Percentiles rank a stretch among this genome's conserved stretches.
These are phyloP conservation scores for Acleris holmiana DNA, from an alignment of 2,888 invertebrate species.

Conservation along the genomic window DNA sequence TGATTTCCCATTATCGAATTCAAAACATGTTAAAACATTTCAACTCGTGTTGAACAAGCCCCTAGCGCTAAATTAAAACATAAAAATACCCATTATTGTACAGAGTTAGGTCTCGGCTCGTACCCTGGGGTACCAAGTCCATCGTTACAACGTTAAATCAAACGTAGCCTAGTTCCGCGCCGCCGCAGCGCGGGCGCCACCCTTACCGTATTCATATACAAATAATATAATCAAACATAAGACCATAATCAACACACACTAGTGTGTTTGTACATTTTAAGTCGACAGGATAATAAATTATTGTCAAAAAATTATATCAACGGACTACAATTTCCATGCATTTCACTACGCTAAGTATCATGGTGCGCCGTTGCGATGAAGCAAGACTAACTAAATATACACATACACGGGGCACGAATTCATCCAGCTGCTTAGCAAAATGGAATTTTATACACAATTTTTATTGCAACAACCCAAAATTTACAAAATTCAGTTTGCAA, in stretches of 20 bases:
- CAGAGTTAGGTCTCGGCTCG: slow-evolving; percentile 65
- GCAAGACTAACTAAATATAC: slow-evolving; percentile 62
- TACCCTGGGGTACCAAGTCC: slow-evolving; percentile 59
- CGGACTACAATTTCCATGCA: slow-evolving; percentile 28
- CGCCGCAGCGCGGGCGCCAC: slow-evolving; percentile 25
- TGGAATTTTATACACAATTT: slow-evolving; percentile 64
- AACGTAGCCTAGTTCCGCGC: slow-evolving; percentile 43
- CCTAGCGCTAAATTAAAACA: slow-evolving; percentile 72
- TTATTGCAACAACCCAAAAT: slow-evolving; percentile 83
- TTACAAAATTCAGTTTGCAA: slow-evolving; percentile 60
- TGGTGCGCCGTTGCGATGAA: slow-evolving; percentile 48
- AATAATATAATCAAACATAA: slow-evolving; percentile 34
- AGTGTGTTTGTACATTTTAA: slow-evolving; percentile 64
- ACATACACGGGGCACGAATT: slow-evolving; percentile 63
- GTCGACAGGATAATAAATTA: slow-evolving; percentile 48
- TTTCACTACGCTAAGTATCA: slow-evolving; percentile 18
- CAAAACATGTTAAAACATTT: slow-evolving; percentile 75
- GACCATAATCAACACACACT: slow-evolving; percentile 43
- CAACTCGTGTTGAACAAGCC: slow-evolving; percentile 67
- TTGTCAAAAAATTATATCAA: slow-evolving; percentile 41
- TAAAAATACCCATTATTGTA: slow-evolving; percentile 75
- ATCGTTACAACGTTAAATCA: slow-evolving; percentile 55
- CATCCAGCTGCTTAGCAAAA: slow-evolving; percentile 60
- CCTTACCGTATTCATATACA: slow-evolving; percentile 17
- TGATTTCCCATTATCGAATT: slow-evolving; percentile 73